Base-by-base conservation (phyloP, 2,113 vertebrate genomes). In the Sinocyclocheilus rhinocerous region DNA sequence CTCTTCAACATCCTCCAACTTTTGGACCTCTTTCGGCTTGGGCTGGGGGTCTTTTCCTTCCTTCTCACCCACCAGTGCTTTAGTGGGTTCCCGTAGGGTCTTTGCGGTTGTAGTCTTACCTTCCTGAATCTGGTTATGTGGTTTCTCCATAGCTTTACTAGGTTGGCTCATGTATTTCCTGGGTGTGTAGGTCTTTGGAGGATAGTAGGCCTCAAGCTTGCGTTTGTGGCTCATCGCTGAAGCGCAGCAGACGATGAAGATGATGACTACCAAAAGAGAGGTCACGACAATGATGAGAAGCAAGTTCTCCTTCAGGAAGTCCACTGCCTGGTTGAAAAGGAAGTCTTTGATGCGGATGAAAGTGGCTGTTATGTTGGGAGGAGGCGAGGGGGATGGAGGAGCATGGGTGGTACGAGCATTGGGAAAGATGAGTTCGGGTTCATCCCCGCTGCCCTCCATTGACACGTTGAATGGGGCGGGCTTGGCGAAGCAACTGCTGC, bases 121-220 rank as follows among this genome's bases (percentile, higher is more conserved):
- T 18, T 26, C 96, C 0, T 96, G 96, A 81, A 96, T 89, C 70
- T 97, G 96, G 0, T 76, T 87, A 67, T 96, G 95, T 8, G 87
- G 91, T 20, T 0, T 94, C 94, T 0, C 94, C 94, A 26, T 95
- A 92, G 36, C 73, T 93, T 92, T 85, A 26, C 10, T 83, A n/a
- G 83, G 36, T 84, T 96, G 93, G 7, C 96, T 95, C 81, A 93
- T 92, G 0, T 97, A 94, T 89, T 97, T 99, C 94, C 59, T 90
- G 84, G 92, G 72, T 3, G 90, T 45, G 0, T 76, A 33, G 61
- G 85, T 90, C 76, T 95, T 95, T 61, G 95, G 96, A 20, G 97
- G 96, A 81, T 98, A 99, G 89, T 98, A 98, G 63, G 97, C 97
- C 0, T 97, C 97, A 6, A 97, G 96, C 84, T 99, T 98, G 90